Conservation (phyloP, 2,797 vertebrate species). For the Meriones psammophilus region DNA sequence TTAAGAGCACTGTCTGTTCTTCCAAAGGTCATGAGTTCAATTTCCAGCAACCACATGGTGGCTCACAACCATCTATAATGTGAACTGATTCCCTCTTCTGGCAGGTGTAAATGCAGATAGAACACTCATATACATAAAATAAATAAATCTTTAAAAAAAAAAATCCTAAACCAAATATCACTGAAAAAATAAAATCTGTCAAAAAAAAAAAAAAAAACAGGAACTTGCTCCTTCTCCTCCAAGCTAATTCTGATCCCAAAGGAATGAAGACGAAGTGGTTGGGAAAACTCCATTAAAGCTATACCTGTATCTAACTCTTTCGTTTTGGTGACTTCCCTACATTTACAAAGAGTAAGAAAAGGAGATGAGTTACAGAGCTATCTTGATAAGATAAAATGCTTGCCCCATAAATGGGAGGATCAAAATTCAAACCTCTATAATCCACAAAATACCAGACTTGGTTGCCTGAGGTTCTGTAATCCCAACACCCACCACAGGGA, state of each 20-base stretch:
- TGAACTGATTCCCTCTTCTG: too few species aligned
- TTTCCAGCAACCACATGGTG: too few species aligned
- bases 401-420: not conserved
- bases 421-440: not conserved
- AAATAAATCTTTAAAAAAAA: too few species aligned
- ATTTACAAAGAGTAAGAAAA: conserved; percentile 48
- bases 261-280: not conserved
- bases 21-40: too few species aligned
- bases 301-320: not conserved
- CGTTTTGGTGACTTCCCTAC: not conserved
- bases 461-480: not conserved
- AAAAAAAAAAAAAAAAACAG: not conserved
- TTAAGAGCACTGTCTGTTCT: too few species aligned
- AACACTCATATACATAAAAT: too few species aligned
- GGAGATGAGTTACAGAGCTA: not conserved
- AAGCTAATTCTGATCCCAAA: conserved; percentile 54
- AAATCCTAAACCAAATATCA: too few species aligned
- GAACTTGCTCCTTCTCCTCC: not conserved
- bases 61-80: too few species aligned
- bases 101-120: too few species aligned
- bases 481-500: not conserved
- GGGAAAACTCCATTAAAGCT: conserved; percentile 11
- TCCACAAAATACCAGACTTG: not conserved
- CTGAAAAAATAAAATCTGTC: too few species aligned
- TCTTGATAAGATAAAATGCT: not conserved